Percentiles rank a stretch among this genome's conserved stretches.
Evolutionary conservation across 2,888 invertebrate genomes (phyloP).

Genomic region (Acanthococcus lagerstroemiae): DNA sequence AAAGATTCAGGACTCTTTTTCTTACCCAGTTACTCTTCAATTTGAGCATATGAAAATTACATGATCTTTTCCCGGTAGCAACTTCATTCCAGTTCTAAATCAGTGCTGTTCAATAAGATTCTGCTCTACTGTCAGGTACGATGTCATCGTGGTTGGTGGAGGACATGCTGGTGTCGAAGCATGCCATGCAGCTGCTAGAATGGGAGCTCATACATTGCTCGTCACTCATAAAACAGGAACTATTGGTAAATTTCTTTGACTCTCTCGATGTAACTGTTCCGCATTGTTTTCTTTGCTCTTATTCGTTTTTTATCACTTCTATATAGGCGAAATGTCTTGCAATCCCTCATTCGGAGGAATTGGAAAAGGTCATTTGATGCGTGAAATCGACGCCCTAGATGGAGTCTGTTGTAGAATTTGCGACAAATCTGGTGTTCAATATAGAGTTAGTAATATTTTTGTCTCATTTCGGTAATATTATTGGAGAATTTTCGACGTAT

Average conservation of each 20-base stretch:
- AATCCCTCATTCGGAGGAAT: slow-evolving; percentile 90
- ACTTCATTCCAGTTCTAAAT: too few species aligned
- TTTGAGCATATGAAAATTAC: too few species aligned
- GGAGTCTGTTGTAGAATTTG: slow-evolving; percentile 72
- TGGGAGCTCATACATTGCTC: slow-evolving; percentile 67
- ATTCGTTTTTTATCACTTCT: background rate
- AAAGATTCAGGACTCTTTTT: too few species aligned
- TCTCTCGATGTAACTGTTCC: background rate
- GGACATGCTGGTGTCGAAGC: slow-evolving; percentile 89
- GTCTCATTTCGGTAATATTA: too few species aligned
- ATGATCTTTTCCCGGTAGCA: too few species aligned
- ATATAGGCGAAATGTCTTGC: slow-evolving; percentile 78
- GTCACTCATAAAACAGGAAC: slow-evolving; percentile 75
- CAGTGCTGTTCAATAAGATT: too few species aligned
- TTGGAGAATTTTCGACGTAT: slow-evolving; percentile 3
- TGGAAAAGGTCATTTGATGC: slow-evolving; percentile 79
- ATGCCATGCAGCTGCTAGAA: slow-evolving; percentile 68
- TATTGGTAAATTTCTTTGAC: slow-evolving; percentile 50
- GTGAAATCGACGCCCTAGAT: slow-evolving; percentile 79
- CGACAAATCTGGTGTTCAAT: slow-evolving; percentile 69
- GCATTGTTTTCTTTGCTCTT: background rate
- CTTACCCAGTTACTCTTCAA: too few species aligned
- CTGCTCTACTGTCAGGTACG: slow-evolving; percentile 43
- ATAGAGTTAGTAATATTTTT: slow-evolving; percentile 47
- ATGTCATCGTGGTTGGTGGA: slow-evolving; percentile 79